These are phyloP conservation scores for Arnoldichthys spilopterus DNA, from an alignment of 2,797 vertebrate genomes.

Conservation along the genomic window DNA sequence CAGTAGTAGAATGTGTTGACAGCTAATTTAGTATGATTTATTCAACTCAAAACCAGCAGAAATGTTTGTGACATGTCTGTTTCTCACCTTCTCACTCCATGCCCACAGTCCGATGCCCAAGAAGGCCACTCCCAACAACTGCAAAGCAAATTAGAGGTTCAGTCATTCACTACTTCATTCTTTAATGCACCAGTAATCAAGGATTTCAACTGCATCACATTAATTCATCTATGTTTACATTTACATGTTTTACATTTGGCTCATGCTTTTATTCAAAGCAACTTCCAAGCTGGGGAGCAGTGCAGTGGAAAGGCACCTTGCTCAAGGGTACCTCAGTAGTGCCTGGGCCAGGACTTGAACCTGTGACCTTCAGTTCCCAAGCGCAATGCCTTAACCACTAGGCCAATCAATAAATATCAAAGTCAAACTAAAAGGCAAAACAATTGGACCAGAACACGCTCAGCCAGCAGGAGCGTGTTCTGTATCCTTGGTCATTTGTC, in stretches of 20 bases:
- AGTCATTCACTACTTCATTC: background rate
- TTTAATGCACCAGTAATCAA: background rate
- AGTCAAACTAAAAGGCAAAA: background rate
- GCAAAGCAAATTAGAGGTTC: constrained; percentile 44
- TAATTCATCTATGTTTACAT: no score
- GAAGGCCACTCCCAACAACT: constrained; percentile 89
- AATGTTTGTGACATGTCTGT: background rate
- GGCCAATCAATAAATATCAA: no score
- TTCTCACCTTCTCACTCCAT: constrained; percentile 88
- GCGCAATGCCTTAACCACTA: no score
- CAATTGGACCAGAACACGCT: no score
- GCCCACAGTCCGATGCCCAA: constrained; percentile 90
- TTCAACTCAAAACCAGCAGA: background rate
- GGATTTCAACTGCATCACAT: background rate
- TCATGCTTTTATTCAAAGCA: no score
- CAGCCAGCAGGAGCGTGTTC: background rate
- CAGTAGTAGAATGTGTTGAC: background rate
- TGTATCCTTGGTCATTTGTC: background rate
- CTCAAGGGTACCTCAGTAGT: no score
- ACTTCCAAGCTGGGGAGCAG: no score
- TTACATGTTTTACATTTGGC: no score
- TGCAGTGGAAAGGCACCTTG: no score
- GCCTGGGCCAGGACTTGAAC: no score
- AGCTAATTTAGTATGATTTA: background rate
- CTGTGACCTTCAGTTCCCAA: no score